Conservation (phyloP, 2,888 invertebrate genomes). For the Homarus gammarus region DNA sequence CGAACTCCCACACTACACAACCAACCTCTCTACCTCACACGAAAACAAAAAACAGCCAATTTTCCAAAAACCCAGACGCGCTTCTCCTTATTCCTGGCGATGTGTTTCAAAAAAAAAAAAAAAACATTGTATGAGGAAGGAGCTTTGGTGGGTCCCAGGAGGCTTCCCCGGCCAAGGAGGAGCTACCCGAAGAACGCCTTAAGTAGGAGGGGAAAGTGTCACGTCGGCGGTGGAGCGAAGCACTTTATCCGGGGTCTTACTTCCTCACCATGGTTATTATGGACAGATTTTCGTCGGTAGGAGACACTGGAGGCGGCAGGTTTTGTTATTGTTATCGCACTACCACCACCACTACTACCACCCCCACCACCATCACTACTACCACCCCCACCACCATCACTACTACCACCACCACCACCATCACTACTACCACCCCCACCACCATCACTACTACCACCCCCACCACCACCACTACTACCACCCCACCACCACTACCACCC, state of each 20-base stretch:
- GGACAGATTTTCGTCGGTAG: not conserved
- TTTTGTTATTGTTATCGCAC: not conserved
- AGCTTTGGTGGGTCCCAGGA: not conserved
- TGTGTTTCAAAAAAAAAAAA: too few species aligned
- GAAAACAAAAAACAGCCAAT: conserved; percentile 16
- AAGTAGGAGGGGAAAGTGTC: not conserved
- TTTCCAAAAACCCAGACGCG: not conserved
- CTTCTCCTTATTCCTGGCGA: not conserved
- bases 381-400: too few species aligned
- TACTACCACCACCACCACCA: too few species aligned
- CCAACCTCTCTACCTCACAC: not conserved
- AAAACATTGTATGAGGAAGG: not conserved
- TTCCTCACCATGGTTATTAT: not conserved
- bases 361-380: too few species aligned
- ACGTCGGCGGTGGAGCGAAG: not conserved
- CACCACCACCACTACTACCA: too few species aligned
- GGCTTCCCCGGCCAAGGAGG: not conserved
- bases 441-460: too few species aligned
- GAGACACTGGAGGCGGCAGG: not conserved
- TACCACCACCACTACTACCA: too few species aligned
- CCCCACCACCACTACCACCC: too few species aligned
- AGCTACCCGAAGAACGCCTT: not conserved
- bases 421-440: too few species aligned
- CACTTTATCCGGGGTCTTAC: not conserved
- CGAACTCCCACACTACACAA: not conserved